phyloP scores from a whole-genome alignment of 2,797 vertebrate genomes.

The Microctenopoma lineatum region DNA sequence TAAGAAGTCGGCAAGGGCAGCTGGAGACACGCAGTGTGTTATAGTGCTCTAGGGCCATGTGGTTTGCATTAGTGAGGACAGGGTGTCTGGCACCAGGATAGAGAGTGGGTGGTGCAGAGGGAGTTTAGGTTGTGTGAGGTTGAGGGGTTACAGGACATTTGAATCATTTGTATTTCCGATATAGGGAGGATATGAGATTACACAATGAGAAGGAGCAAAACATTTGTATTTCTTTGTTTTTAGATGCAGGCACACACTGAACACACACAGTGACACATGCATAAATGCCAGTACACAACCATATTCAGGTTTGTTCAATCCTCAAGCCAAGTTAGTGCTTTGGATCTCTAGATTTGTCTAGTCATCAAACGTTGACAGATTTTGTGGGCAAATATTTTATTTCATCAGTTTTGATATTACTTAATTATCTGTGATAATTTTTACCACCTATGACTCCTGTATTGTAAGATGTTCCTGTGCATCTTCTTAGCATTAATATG shows the following conservation, averaged over 20 bases:
- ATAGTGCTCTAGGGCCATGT: conserved; percentile 82
- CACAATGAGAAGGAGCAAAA: conserved; percentile 41
- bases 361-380: conserved; percentile 6
- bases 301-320: neutral
- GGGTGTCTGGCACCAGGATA: conserved; percentile 83
- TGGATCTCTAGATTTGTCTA: conserved; percentile 8
- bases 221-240: conserved; percentile 33
- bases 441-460: conserved; percentile 3
- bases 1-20: conserved; percentile 78
- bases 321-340: conserved; percentile 4
- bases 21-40: conserved; percentile 75
- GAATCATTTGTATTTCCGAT: conserved; percentile 78
- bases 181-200: conserved; percentile 64
- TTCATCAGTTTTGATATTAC: neutral
- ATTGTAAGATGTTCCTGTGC: conserved; percentile 9
- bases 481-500: conserved; percentile 10
- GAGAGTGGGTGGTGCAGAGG: conserved; percentile 79
- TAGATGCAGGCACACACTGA: conserved; percentile 22
- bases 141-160: conserved; percentile 80
- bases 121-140: conserved; percentile 76
- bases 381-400: conserved; percentile 2
- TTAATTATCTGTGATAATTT: neutral
- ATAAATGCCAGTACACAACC: conserved; percentile 20
- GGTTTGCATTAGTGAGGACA: conserved; percentile 86
- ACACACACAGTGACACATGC: neutral